Percentiles rank a stretch among this genome's conserved stretches.
These are phyloP conservation scores for Chinchilla lanigera DNA, from an alignment of 2,113 vertebrate genomes.

Conservation along the genomic window DNA sequence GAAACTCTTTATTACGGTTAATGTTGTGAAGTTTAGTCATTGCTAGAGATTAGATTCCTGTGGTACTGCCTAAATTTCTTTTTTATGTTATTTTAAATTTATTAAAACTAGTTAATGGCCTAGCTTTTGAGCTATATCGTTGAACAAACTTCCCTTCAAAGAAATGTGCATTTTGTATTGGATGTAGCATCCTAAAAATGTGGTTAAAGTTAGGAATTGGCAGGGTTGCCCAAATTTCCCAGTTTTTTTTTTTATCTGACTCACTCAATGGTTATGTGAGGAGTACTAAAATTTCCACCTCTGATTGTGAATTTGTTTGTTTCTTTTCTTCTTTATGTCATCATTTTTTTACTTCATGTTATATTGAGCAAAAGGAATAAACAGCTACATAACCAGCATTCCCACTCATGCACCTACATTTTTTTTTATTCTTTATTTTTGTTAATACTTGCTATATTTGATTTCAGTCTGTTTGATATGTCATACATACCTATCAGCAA, in stretches of 20 bases:
- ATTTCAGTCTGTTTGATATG: constrained; percentile 1
- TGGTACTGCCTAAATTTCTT: background rate
- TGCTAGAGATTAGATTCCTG: background rate
- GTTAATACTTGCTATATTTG: background rate
- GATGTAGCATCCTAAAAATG: background rate
- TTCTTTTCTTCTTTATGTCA: background rate
- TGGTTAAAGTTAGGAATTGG: background rate
- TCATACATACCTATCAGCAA: background rate
- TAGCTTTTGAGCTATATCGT: background rate
- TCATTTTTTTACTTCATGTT: background rate
- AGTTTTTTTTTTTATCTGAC: background rate
- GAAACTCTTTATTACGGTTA: background rate
- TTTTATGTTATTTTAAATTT: background rate
- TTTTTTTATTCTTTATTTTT: too few relatives aligned
- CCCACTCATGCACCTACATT: background rate
- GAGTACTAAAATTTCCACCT: background rate
- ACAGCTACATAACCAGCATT: background rate
- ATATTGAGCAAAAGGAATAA: background rate
- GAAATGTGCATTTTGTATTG: background rate
- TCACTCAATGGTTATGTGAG: background rate
- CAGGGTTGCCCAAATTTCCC: background rate
- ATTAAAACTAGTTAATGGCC: background rate
- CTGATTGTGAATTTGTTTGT: background rate
- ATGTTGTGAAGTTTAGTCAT: background rate
- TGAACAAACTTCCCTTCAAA: background rate